Conservation (phyloP, 2,797 vertebrate genomes). For the Propithecus perrieri region DNA sequence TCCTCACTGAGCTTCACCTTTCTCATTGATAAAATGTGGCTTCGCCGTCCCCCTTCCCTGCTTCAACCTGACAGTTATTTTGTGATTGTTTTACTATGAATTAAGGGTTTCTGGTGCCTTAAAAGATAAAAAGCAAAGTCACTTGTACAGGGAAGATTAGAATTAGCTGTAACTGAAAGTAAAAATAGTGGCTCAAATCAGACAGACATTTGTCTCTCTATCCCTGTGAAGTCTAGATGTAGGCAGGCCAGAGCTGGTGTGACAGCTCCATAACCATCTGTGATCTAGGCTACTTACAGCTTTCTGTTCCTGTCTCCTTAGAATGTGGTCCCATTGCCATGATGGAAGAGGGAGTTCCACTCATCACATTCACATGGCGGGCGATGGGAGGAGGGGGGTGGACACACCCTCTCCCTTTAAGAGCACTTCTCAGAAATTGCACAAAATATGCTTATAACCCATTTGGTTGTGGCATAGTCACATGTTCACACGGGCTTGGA, state of each 20-base stretch:
- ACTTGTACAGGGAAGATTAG: neutral
- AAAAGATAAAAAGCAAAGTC: neutral
- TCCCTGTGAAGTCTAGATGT: neutral
- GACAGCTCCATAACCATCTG: neutral
- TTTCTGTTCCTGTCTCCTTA: neutral
- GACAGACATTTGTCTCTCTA: neutral
- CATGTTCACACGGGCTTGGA: neutral
- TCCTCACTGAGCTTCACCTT: neutral
- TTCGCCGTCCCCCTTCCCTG: neutral
- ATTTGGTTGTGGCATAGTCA: neutral
- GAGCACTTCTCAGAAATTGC: neutral
- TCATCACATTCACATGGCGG: neutral
- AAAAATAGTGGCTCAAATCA: neutral
- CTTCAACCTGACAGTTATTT: neutral
- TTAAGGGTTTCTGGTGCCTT: neutral
- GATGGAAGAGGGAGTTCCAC: neutral
- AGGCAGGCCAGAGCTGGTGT: neutral
- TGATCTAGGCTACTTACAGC: neutral
- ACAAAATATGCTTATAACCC: neutral
- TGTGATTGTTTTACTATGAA: neutral
- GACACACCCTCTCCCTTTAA: neutral
- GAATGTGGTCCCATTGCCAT: neutral
- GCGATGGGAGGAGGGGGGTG: too few species aligned
- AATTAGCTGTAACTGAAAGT: neutral
- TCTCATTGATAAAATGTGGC: neutral